Evolutionary conservation across 2,888 invertebrate genomes (phyloP), one percentile per base, ranked within the genome.

Genomic region (Megaustenia siamemsis): DNA sequence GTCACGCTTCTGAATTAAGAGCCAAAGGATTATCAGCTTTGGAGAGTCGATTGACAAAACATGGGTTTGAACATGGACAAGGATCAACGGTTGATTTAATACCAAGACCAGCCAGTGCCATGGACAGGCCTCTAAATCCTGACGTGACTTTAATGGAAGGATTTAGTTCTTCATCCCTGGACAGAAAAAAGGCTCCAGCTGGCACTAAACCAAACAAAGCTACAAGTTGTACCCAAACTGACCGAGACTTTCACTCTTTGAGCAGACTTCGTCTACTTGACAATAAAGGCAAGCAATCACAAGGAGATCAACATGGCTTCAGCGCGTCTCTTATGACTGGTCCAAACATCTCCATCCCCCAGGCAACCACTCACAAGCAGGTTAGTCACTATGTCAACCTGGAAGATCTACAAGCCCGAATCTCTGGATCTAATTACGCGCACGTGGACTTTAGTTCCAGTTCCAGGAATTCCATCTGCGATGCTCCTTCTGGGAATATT

Each of bases 121-220:
- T 90, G 38, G 88, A 86, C 21, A 84, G 85, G 63, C 84, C 81
- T 49, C 60, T 84, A 60, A 56, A 80, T 66, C 80, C 82, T 75
- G 76, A 87, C 78, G 69, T 86, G 85, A 69, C 86, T 80, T 53
- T 88, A 88, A 28, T 89, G 88, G 86, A 89, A 88, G 88, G 89
- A 88, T 12, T 88, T 90, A 38, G 90, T 91, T 76, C 89, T 85
- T 91, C 90, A 49, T 92, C 92, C 1, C 87, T 93, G 79, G 93
- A 93, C 85, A 96, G 96, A 60, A 97, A 97, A 45, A 89, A 86
- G 83, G 88, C 88, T 49, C 84, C 84, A 38, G 85, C 86, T 32
- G 86, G 88, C 40, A 69, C 86, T 28, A 85, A 86, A 94, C 97
- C 97, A 5, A 89, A 87, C 68, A 91, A 91, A 85, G 90, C 91